Conservation (phyloP, 2,888 invertebrate species). For the Phragmatobia fuliginosa region DNA sequence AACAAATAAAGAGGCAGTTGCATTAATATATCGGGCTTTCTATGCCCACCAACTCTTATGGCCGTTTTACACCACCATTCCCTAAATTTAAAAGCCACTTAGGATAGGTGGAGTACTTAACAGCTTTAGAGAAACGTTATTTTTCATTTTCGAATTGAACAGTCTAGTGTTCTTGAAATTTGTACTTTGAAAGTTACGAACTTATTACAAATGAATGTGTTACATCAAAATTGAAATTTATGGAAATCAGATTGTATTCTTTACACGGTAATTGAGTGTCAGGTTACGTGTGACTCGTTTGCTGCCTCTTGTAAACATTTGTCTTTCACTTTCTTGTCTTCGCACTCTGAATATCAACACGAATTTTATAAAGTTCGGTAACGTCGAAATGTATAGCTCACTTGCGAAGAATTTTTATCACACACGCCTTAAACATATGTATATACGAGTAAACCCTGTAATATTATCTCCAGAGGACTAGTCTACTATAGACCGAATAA, state of each 20-base stretch:
- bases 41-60: too few species aligned
- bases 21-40: too few species aligned
- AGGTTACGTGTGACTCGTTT: neutral
- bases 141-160: neutral
- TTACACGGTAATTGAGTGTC: neutral
- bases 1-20: too few species aligned
- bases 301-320: neutral
- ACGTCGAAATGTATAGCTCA: conserved; percentile 46
- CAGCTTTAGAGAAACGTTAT: too few species aligned
- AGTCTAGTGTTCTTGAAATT: too few species aligned
- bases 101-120: too few species aligned
- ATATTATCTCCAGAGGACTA: too few species aligned
- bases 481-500: too few species aligned
- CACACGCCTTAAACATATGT: conserved; percentile 30
- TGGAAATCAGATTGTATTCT: neutral
- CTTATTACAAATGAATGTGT: neutral
- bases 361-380: conserved; percentile 44
- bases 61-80: too few species aligned
- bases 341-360: conserved; percentile 23
- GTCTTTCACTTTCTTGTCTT: neutral
- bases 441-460: conserved; percentile 9
- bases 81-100: too few species aligned
- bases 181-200: neutral
- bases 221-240: neutral
- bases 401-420: conserved; percentile 51